Conservation (phyloP, 2,888 invertebrate species). For the Dasypolia templi region DNA sequence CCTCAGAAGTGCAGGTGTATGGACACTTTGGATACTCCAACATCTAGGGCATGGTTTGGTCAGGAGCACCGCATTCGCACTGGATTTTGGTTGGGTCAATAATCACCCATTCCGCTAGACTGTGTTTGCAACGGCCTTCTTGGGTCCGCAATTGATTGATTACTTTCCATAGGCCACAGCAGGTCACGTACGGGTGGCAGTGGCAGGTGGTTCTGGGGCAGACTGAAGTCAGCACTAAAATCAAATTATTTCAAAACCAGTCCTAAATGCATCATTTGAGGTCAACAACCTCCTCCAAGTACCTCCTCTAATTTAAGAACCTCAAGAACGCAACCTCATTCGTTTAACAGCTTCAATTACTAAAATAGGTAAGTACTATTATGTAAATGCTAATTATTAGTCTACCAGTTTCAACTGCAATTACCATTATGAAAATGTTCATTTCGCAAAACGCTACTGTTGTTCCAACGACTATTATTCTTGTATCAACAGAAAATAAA, state of each 20-base stretch:
- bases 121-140: background rate
- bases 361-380: constrained; percentile 18
- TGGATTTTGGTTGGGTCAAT: no score
- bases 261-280: background rate
- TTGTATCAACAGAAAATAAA: constrained; percentile 55
- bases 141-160: background rate
- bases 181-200: background rate
- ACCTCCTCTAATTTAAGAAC: no score
- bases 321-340: constrained; percentile 37
- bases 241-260: background rate
- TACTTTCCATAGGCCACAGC: background rate
- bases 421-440: constrained; percentile 50
- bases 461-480: constrained; percentile 40
- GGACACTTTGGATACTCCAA: background rate
- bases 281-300: constrained; percentile 23
- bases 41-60: background rate
- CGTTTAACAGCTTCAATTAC: constrained; percentile 34
- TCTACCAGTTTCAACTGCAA: constrained; percentile 36
- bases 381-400: constrained; percentile 53
- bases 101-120: background rate
- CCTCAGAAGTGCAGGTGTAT: background rate
- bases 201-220: background rate
- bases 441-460: constrained; percentile 24
- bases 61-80: background rate
- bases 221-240: background rate